Evolutionary conservation across 2,113 vertebrate species (phyloP).

Genomic region (Dunckerocampus dactyliophorus): DNA sequence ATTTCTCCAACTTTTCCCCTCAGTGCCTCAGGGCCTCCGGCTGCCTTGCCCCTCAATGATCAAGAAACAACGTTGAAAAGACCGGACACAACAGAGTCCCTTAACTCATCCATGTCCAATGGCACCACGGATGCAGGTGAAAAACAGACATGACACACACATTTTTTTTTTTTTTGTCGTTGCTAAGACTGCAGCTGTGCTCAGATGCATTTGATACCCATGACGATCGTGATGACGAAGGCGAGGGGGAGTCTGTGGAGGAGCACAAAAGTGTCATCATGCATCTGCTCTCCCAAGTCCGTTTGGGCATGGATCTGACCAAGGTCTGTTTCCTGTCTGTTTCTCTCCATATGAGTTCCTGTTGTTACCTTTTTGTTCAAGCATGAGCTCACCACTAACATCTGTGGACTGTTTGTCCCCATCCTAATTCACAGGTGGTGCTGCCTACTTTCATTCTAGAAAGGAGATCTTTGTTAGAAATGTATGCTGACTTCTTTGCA

Average conservation of each 20-base stretch:
- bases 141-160: neutral
- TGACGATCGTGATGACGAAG: conserved; percentile 90
- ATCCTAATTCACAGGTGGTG: conserved; percentile 80
- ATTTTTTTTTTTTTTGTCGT: neutral
- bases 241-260: conserved; percentile 92
- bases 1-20: conserved; percentile 15
- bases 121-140: conserved; percentile 93
- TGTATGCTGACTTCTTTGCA: conserved; percentile 99
- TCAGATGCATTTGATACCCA: conserved; percentile 89
- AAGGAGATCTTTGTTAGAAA: conserved; percentile 94
- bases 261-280: conserved; percentile 99
- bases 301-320: conserved; percentile 96
- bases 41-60: conserved; percentile 76
- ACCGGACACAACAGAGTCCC: conserved; percentile 90
- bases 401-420: neutral
- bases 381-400: neutral
- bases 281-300: conserved; percentile 96
- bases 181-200: neutral
- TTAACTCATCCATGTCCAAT: conserved; percentile 95
- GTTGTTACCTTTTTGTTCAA: neutral
- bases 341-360: neutral
- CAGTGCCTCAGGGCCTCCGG: conserved; percentile 81
- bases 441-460: conserved; percentile 97
- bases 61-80: conserved; percentile 83
- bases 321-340: conserved; percentile 78